These are phyloP conservation scores for Amphipoea lucens DNA, from an alignment of 2,888 invertebrate species.

Conservation along the genomic window DNA sequence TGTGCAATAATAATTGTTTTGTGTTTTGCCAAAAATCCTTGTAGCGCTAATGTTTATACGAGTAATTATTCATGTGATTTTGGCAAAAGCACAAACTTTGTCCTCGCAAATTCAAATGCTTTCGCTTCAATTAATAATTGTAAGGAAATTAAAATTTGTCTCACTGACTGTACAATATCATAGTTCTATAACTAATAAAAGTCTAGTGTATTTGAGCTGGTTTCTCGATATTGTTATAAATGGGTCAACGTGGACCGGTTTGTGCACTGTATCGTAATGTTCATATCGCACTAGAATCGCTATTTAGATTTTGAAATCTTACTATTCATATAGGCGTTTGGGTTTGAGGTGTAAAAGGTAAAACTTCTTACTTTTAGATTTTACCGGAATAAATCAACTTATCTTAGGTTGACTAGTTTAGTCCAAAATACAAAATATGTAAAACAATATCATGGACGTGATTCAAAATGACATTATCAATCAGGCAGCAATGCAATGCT, in stretches of 20 bases:
- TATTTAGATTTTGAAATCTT: constrained; percentile 40
- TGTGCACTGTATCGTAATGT: constrained; percentile 30
- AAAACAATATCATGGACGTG: background rate
- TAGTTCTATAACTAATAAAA: constrained; percentile 40
- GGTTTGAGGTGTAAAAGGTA: background rate
- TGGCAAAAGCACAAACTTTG: background rate
- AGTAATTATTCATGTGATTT: background rate
- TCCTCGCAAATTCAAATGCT: background rate
- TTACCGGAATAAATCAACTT: no score
- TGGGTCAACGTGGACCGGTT: constrained; percentile 71
- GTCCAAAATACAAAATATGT: background rate
- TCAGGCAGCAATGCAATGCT: background rate
- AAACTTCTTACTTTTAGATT: background rate
- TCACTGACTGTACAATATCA: constrained; percentile 38
- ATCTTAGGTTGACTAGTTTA: background rate
- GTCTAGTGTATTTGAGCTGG: constrained; percentile 55
- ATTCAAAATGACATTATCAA: background rate
- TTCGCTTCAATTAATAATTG: background rate
- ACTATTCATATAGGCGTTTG: constrained; percentile 6
- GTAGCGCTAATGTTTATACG: background rate
- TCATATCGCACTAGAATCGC: constrained; percentile 25
- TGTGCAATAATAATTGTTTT: background rate
- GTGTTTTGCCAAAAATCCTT: no score
- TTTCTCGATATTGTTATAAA: constrained; percentile 66
- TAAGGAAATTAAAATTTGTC: constrained; percentile 5